Conservation (phyloP, 2,888 invertebrate genomes). For the Eugnorisma glareosa region DNA sequence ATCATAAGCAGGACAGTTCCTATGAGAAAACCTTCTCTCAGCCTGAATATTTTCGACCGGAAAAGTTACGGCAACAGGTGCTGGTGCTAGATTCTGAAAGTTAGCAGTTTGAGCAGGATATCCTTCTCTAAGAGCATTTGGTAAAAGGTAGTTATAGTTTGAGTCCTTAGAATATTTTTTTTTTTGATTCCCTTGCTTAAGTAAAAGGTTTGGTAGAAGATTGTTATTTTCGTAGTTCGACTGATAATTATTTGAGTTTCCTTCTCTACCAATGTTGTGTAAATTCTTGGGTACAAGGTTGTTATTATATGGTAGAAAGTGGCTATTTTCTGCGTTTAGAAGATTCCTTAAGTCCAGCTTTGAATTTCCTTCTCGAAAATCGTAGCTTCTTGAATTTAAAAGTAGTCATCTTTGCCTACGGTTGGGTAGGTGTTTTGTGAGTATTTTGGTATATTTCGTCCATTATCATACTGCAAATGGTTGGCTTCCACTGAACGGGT, state of each 20-base stretch:
- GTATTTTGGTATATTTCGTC: background rate
- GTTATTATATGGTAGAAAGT: no score
- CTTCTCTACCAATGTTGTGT: constrained; percentile 10
- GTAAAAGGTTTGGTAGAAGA: background rate
- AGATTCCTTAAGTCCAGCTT: background rate
- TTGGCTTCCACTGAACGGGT: constrained; percentile 7
- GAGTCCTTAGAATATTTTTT: background rate
- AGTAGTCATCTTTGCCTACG: no score
- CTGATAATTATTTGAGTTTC: background rate
- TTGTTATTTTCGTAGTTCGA: constrained; percentile 9
- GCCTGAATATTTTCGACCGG: background rate
- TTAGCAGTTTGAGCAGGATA: no score
- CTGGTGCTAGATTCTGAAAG: background rate
- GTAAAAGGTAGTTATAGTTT: background rate
- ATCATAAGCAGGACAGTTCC: no score
- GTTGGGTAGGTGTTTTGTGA: background rate
- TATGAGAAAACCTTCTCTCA: constrained; percentile 15
- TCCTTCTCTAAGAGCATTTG: background rate
- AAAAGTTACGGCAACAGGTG: background rate
- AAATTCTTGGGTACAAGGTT: background rate
- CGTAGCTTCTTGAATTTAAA: background rate
- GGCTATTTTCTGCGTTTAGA: background rate
- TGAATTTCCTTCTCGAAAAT: background rate
- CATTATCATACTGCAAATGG: constrained; percentile 1
- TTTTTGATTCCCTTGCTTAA: background rate